These are phyloP conservation scores for Acrossocheilus fasciatus DNA, from an alignment of 2,797 vertebrate genomes.

Conservation along the genomic window DNA sequence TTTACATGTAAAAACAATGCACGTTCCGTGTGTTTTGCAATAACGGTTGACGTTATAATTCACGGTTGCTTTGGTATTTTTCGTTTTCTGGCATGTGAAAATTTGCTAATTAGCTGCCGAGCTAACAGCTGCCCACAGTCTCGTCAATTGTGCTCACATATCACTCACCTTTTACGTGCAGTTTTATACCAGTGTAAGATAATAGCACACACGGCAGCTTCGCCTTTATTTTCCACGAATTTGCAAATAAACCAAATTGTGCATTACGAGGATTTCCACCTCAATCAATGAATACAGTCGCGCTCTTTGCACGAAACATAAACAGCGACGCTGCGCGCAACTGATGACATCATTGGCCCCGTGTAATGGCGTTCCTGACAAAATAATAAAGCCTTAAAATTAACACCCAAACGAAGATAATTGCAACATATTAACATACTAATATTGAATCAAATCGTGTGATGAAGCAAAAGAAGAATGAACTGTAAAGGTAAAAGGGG, in stretches of 20 bases:
- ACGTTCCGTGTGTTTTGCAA: neutral
- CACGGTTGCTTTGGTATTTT: neutral
- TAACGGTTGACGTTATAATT: neutral
- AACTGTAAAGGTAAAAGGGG: neutral
- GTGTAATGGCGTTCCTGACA: neutral
- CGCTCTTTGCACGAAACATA: constrained; percentile 60
- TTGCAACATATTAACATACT: neutral
- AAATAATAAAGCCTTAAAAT: neutral
- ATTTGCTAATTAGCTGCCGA: constrained; percentile 58
- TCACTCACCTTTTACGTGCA: constrained; percentile 76
- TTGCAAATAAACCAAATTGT: constrained; percentile 60
- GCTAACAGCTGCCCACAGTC: constrained; percentile 55
- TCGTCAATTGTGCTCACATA: neutral
- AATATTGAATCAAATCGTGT: neutral
- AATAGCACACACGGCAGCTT: constrained; percentile 32
- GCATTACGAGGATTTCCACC: constrained; percentile 67
- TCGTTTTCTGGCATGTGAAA: constrained; percentile 39
- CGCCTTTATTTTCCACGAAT: constrained; percentile 38
- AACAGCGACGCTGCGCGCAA: constrained; percentile 55
- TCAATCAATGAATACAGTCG: constrained; percentile 80
- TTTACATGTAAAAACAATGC: neutral
- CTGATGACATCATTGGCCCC: constrained; percentile 55
- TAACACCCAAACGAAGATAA: neutral
- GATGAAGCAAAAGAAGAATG: neutral
- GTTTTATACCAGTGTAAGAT: constrained; percentile 58